A percentile compares a stretch with the other conserved stretches of the same genome.
Conservation (phyloP, 2,888 invertebrate species). For the Drosophila recens region DNA sequence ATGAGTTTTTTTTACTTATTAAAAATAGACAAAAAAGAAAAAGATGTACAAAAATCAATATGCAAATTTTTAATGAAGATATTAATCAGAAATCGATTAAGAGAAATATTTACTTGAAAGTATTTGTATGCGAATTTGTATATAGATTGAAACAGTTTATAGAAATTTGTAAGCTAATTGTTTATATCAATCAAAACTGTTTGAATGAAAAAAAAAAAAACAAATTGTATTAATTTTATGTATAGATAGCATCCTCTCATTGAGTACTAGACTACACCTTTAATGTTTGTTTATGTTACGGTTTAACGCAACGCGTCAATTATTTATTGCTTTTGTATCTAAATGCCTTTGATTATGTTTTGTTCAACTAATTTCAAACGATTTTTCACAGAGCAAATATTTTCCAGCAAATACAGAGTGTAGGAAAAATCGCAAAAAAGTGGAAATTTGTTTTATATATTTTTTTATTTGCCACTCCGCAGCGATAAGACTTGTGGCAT, state of each 20-base stretch:
- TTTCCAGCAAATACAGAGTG: constrained; percentile 39
- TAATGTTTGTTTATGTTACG: constrained; percentile 58
- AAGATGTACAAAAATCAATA: too few relatives aligned
- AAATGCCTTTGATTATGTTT: constrained; percentile 61
- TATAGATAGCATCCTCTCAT: constrained; percentile 12
- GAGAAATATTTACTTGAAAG: too few relatives aligned
- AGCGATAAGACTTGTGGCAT: constrained; percentile 37
- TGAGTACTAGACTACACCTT: background rate
- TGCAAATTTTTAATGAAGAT: too few relatives aligned
- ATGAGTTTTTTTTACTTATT: too few relatives aligned
- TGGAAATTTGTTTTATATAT: constrained; percentile 41
- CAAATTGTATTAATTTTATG: background rate
- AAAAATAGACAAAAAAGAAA: too few relatives aligned
- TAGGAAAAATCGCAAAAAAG: constrained; percentile 15
- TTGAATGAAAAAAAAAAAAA: background rate
- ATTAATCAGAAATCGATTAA: too few relatives aligned
- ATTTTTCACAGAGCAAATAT: constrained; percentile 65
- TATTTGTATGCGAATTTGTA: too few relatives aligned
- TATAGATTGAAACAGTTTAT: constrained; percentile 11
- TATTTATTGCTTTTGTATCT: constrained; percentile 69
- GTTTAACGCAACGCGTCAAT: constrained; percentile 44
- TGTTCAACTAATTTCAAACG: constrained; percentile 76
- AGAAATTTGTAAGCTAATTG: constrained; percentile 9
- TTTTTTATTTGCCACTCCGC: constrained; percentile 31
- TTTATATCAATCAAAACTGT: constrained; percentile 19